Percentiles rank a stretch among this genome's conserved stretches.
These are phyloP conservation scores for Hoplostethus mediterraneus DNA, from an alignment of 2,797 vertebrate genomes.

Conservation along the genomic window DNA sequence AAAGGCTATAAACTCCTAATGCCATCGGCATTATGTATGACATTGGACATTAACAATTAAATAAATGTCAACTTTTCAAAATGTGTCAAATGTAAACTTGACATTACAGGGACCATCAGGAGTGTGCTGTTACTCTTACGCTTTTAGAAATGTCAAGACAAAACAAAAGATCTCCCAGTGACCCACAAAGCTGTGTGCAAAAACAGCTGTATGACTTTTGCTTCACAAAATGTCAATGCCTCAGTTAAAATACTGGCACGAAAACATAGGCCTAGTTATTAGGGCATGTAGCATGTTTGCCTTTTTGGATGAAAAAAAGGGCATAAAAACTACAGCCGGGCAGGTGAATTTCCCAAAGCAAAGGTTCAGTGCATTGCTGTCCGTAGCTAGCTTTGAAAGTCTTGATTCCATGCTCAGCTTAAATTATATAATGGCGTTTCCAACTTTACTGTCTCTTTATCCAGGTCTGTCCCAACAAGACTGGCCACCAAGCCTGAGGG, in stretches of 20 bases:
- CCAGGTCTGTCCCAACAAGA: background rate
- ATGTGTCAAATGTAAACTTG: constrained; percentile 44
- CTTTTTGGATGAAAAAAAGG: constrained; percentile 23
- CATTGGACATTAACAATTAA: background rate
- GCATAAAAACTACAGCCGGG: constrained; percentile 10
- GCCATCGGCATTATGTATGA: constrained; percentile 3
- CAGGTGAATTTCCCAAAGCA: constrained; percentile 37
- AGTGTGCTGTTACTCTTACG: background rate
- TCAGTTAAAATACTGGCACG: too few relatives aligned
- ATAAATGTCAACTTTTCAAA: constrained; percentile 24
- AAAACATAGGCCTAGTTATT: too few relatives aligned
- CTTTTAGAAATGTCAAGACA: too few relatives aligned
- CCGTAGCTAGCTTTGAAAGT: constrained; percentile 41
- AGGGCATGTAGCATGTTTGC: background rate
- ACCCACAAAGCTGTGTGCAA: background rate
- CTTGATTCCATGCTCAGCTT: constrained; percentile 24
- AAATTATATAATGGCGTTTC: background rate
- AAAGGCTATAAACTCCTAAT: background rate
- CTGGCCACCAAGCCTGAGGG: constrained; percentile 17
- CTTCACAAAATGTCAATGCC: too few relatives aligned
- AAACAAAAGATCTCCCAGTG: background rate
- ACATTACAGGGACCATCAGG: constrained; percentile 2
- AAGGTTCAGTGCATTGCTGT: constrained; percentile 35
- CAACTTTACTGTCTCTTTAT: background rate
- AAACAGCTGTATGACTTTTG: too few relatives aligned